Evolutionary conservation across 2,797 vertebrate species (phyloP).

Genomic region (Myripristis jacobus): DNA sequence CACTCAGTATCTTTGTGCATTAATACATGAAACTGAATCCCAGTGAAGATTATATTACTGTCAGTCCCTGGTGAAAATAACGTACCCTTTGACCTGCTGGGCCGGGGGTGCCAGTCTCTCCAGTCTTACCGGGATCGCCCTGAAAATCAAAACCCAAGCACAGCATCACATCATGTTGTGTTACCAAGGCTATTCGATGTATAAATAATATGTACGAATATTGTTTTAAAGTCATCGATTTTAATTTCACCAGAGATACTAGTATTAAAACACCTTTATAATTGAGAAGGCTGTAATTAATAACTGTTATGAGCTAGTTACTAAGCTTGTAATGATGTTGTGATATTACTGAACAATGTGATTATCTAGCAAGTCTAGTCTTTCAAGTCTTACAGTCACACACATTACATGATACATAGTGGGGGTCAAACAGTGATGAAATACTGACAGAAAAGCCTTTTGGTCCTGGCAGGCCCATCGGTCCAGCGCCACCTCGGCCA

Average conservation of each 20-base stretch:
- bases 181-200: neutral
- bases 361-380: no score
- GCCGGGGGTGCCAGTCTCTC: conserved; percentile 92
- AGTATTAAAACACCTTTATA: no score
- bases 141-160: conserved; percentile 61
- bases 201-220: no score
- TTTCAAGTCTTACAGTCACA: no score
- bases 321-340: no score
- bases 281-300: no score
- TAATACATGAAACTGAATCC: neutral
- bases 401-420: no score
- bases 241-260: no score
- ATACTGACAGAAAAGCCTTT: conserved; percentile 93
- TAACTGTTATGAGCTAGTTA: no score
- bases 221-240: no score
- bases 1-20: neutral
- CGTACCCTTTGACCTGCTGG: conserved; percentile 91
- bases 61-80: conserved; percentile 11
- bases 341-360: no score
- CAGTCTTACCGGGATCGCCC: conserved; percentile 95
- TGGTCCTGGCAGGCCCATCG: conserved; percentile 95
- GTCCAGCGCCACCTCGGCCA: conserved; percentile 88
- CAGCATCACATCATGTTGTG: neutral
- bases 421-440: no score
- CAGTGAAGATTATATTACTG: neutral